Base-by-base conservation (phyloP, 2,113 vertebrate species). In the Crotalus tigris region DNA sequence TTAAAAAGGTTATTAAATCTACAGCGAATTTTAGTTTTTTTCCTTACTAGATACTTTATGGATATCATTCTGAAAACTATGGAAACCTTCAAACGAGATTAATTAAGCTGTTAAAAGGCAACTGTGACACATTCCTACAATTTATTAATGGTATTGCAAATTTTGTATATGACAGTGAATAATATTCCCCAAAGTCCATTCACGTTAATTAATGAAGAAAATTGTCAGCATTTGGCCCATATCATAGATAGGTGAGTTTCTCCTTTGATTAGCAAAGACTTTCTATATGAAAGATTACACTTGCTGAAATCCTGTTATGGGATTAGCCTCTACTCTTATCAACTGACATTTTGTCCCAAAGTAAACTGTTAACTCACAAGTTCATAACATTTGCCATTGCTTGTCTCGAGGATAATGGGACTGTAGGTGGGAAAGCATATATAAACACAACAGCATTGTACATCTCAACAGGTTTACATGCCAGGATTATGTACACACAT, bases 71-170 rank as follows among this genome's bases (percentile, higher is more conserved):
- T 95, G 93, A 97, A 97, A 93, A 92, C 93, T 94, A 94, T 69
- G 61, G 95, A 95, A 96, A 94, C 88, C 96, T 95, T 96, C 97
- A 92, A 95, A 97, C 95, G 94, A 95, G 93, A 90, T 91, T 96
- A 97, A 97, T 97, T 95, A 97, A 97, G 95, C 90, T 96, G 88
- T 97, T 94, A 95, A 96, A 95, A 97, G 92, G 95, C 96, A 97
- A 95, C 75, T 51, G 93, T 88, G 85, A 89, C 85, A 95, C 58
- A 96, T 33, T 89, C 91, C 95, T 93, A 89, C 21, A 81, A 54
- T 88, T 94, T 94, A 58, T 89, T 94, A 93, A 86, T 87, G 58
- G 85, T 93, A 91, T 55, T 89, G 46, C 81, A 93, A 90, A 88
- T 91, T 94, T 97, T 93, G 39, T 89, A 93, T 96, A 96, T 95